Conservation (phyloP, 92 coral and sea anemone genomes). For the Plumapathes pennacea region DNA sequence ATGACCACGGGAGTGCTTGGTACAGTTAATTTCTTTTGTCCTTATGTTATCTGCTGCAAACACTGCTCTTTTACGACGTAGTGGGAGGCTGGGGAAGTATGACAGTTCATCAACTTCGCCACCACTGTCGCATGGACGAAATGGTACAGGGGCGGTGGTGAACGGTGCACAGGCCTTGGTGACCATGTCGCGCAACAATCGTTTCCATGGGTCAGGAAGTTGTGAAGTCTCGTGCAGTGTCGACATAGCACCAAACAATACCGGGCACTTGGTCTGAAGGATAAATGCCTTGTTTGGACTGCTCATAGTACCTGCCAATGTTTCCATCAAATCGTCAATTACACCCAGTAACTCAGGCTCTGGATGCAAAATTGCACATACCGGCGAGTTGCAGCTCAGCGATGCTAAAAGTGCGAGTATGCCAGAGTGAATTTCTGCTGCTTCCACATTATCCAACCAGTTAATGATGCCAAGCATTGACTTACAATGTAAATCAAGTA, state of each 20-base stretch:
- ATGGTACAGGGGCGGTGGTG: background rate
- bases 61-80: background rate
- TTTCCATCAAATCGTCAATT: background rate
- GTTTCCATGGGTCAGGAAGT: conserved; percentile 1
- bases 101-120: background rate
- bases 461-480: no score
- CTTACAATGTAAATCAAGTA: no score
- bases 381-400: background rate
- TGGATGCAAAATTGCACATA: conserved; percentile 4
- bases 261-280: no score
- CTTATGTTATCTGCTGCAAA: background rate
- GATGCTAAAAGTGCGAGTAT: background rate
- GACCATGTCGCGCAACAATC: conserved; percentile 4
- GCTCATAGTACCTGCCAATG: no score
- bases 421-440: no score
- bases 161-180: background rate
- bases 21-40: background rate
- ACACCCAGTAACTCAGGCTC: background rate
- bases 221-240: no score
- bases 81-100: background rate
- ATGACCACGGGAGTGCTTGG: conserved; percentile 12
- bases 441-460: no score
- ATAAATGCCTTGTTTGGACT: no score
- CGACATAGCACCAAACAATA: no score
- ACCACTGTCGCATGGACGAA: background rate